Percentiles rank a stretch among this genome's conserved stretches.
Evolutionary conservation across 2,113 vertebrate species (phyloP).

Genomic region (Saguinus imperator): DNA sequence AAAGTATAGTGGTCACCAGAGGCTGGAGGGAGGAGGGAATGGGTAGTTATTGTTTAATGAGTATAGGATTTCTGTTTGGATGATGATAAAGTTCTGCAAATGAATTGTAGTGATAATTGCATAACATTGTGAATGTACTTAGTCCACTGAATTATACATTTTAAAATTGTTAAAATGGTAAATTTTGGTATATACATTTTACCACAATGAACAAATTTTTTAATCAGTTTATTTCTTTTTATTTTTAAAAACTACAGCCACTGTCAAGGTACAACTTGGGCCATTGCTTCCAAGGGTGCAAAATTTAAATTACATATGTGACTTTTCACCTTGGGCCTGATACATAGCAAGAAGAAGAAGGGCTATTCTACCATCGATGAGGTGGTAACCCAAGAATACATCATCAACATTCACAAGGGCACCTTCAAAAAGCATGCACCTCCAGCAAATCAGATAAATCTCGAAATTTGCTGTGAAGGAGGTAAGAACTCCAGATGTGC

Average conservation of each 20-base stretch:
- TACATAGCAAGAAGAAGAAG: not conserved
- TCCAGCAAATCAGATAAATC: not conserved
- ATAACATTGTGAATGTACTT: not conserved
- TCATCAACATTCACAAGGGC: not conserved
- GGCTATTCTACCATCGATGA: not conserved
- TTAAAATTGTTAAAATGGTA: not conserved
- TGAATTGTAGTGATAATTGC: not conserved
- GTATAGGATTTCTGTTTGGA: not conserved
- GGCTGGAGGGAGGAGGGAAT: not conserved
- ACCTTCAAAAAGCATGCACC: not conserved
- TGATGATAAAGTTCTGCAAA: conserved; percentile 6
- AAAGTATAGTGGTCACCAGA: not conserved
- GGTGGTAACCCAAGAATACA: not conserved
- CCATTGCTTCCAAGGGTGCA: not conserved
- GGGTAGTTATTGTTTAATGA: not conserved
- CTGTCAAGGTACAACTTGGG: not conserved
- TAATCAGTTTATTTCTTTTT: not conserved
- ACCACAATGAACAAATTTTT: not conserved
- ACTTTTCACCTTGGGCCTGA: not conserved
- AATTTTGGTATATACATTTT: not conserved
- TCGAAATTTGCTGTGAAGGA: not conserved
- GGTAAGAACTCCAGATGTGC: not conserved
- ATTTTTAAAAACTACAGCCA: not conserved
- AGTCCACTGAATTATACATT: not conserved
- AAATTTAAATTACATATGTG: not conserved